Base-by-base conservation (phyloP, 2,797 vertebrate species). In the Coreius guichenoti region DNA sequence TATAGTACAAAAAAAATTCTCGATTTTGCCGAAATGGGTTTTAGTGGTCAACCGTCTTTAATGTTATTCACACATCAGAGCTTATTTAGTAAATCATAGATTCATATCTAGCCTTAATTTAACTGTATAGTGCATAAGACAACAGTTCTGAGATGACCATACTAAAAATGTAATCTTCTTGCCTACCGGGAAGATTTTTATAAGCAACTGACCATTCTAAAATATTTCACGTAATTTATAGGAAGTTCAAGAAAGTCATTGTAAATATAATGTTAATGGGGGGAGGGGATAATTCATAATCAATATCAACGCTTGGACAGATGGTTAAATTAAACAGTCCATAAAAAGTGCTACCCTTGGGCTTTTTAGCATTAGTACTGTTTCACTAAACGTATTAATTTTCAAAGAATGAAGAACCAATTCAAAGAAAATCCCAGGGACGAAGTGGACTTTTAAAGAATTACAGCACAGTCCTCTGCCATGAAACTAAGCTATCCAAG, bases 401-500 rank as follows among this genome's bases (percentile, higher is more conserved):
- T n/a, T n/a, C n/a, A n/a, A n/a, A n/a, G n/a, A n/a, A n/a, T n/a
- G n/a, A n/a, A n/a, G 23, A 81, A 58, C 45, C 36, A 26, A 26
- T 81, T 14, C 8, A 65, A 82, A 16, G 16, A 51, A 67, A 68
- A 80, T 49, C 21, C 49, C 69, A 69, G 43, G 33, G 76, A 83
- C 36, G 78, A 67, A 31, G 47, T 63, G 23, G 54, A 85, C 45
- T 85, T 85, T 67, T 84, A 43, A 72, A 61, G 69, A 80, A 67
- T 43, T 65, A 31, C 65, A 72, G n/a, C 69, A 63, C 78, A 70
- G 49, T 76, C 47, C 82, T 81, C 47, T 19, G 11, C 36, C 70
- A 82, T 87, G 80, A 85, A 85, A 81, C 70, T 82, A 85, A 87
- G 61, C 54, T 61, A 85, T 85, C 63, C 36, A 36, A 87, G 83